These are phyloP conservation scores for Drosophila tani DNA, from an alignment of 1,140 invertebrate genomes.

Conservation along the genomic window DNA sequence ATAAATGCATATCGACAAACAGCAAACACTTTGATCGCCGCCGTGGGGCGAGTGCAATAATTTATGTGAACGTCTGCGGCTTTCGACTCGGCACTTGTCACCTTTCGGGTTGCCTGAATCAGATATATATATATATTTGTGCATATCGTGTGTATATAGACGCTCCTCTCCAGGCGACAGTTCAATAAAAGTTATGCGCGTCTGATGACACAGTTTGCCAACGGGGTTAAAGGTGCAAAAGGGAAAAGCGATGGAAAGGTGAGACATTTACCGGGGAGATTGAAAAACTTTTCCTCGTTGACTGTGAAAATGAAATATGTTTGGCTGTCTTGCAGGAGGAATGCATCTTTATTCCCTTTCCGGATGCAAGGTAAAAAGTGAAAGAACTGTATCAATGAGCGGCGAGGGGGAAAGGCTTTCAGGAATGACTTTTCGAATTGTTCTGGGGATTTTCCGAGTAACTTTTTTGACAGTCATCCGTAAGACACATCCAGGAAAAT, in stretches of 20 bases:
- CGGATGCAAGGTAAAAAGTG: constrained; percentile 29
- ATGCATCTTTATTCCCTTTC: constrained; percentile 31
- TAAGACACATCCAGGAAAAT: background rate
- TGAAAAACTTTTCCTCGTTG: constrained; percentile 79
- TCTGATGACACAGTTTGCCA: constrained; percentile 74
- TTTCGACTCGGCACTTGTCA: constrained; percentile 78
- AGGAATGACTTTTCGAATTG: constrained; percentile 30
- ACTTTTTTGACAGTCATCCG: constrained; percentile 53
- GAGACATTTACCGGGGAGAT: constrained; percentile 55
- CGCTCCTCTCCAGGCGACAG: constrained; percentile 49
- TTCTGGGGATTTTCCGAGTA: constrained; percentile 42
- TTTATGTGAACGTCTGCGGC: constrained; percentile 81
- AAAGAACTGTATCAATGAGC: constrained; percentile 52
- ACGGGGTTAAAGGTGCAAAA: constrained; percentile 2
- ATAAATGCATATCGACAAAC: constrained; percentile 75
- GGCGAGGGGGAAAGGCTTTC: constrained; percentile 25
- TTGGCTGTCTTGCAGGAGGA: constrained; percentile 43
- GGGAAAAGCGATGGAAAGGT: constrained; percentile 10
- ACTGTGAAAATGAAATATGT: constrained; percentile 79
- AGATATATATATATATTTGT: constrained; percentile 8
- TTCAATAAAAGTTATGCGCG: constrained; percentile 81
- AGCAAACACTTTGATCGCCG: constrained; percentile 43
- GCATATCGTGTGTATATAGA: background rate
- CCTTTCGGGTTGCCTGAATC: constrained; percentile 43
- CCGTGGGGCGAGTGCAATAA: constrained; percentile 62